phyloP scores from a whole-genome alignment of 2,797 vertebrate genomes.

The Enteromius fasciolatus region DNA sequence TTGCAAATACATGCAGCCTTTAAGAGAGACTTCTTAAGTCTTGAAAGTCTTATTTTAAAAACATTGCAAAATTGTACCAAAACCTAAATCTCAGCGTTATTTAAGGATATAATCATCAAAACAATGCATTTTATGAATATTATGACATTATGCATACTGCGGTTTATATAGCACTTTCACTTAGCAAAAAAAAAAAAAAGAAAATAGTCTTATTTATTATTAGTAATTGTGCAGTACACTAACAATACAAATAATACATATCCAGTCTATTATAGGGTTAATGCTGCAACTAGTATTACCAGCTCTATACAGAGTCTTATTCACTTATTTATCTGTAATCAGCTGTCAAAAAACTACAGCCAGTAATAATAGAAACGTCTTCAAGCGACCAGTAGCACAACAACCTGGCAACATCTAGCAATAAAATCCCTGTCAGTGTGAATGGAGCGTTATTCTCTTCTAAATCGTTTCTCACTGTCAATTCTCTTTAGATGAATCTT shows the following conservation, averaged over 20 bases:
- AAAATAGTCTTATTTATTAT: neutral
- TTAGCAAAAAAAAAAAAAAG: neutral
- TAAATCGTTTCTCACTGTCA: constrained; percentile 16
- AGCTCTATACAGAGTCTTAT: neutral
- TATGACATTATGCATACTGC: neutral
- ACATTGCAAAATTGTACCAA: neutral
- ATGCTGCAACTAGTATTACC: neutral
- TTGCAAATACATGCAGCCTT: neutral
- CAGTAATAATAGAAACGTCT: neutral
- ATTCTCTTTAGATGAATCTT: constrained; percentile 30
- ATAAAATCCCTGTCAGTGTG: constrained; percentile 25
- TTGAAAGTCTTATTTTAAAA: neutral
- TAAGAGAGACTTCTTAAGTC: neutral
- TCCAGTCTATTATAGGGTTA: neutral
- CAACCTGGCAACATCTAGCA: neutral
- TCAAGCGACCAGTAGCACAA: neutral
- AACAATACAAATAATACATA: neutral
- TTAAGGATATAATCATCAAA: neutral
- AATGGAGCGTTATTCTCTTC: neutral
- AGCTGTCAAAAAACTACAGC: neutral
- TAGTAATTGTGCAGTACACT: neutral
- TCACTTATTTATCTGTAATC: neutral
- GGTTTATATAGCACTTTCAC: neutral
- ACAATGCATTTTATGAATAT: neutral
- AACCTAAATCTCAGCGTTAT: neutral